Base-by-base conservation (phyloP, 1,140 invertebrate genomes). In the Oryctes rhinoceros region DNA sequence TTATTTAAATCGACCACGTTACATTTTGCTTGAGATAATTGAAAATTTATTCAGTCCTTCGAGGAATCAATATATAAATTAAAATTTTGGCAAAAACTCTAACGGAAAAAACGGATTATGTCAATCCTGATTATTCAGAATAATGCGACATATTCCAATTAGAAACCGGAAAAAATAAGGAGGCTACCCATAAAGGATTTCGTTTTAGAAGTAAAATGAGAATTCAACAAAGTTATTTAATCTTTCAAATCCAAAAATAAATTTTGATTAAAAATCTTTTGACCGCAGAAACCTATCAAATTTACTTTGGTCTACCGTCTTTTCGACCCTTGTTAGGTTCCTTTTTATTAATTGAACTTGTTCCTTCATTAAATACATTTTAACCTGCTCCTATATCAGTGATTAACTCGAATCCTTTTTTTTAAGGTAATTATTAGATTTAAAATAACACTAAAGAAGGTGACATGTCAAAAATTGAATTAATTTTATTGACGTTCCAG, bases 401-500 rank as follows among this genome's bases (percentile, higher is more conserved):
- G 39, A 30, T 30, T 30, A 30, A 30, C 24, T 30, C 24, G 24
- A 30, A 30, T 2, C 24, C 24, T 30, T 30, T 30, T 30, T 30
- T 30, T 30, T 1, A 30, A 30, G 2, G 24, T 30, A 30, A 30
- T 30, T 30, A 30, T 30, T 2, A 30, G 24, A 30, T 30, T 30
- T 30, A 30, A 30, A 30, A 30, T 30, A 30, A 30, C 24, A 30
- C 39, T 44, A 44, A 44, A 44, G 9, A 53, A 10, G 44, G 44
- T 44, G 35, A 24, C 6, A 24, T 13, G 65, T 11, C 5, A 30
- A 15, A 44, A 76, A 44, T 76, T 35, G 35, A 75, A 39, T 75
- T 67, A 67, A 67, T 24, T 4, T 39, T 81, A 83, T 81, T 84
- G 78, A 82, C 82, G 81, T 85, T 88, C 85, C 89, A 95, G 94